Conservation (phyloP, 2,888 invertebrate species). For the Hipparchia semele region DNA sequence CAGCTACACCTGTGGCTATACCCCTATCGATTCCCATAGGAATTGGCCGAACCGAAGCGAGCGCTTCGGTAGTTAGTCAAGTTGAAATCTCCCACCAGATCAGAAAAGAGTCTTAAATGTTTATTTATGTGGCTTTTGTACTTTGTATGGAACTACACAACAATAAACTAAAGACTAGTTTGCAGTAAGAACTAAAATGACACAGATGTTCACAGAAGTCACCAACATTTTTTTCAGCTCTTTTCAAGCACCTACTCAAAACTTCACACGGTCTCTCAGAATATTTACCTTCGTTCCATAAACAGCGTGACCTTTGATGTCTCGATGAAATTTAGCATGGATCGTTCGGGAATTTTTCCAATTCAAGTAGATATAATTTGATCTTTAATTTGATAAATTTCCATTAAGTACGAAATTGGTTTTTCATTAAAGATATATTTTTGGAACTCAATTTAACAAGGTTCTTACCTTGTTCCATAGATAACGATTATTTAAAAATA, state of each 20-base stretch:
- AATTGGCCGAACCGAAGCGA: no score
- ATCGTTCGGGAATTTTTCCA: conserved; percentile 5
- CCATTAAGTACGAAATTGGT: not conserved
- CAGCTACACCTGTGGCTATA: no score
- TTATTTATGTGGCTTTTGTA: no score
- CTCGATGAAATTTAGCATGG: not conserved
- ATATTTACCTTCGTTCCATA: not conserved
- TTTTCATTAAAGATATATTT: not conserved
- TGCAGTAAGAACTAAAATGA: no score
- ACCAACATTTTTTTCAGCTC: not conserved
- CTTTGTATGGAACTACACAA: no score
- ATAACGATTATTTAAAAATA: not conserved
- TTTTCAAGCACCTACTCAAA: not conserved
- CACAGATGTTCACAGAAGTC: no score
- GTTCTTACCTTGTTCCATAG: not conserved
- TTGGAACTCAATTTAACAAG: not conserved
- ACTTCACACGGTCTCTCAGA: not conserved
- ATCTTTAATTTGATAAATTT: not conserved
- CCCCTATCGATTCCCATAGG: no score
- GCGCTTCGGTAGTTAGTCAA: no score
- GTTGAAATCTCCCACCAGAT: no score
- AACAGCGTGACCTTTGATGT: conserved; percentile 6
- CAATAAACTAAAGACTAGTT: no score
- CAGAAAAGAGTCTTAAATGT: no score
- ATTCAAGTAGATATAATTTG: not conserved